Base-by-base conservation (phyloP, 2,113 vertebrate genomes). In the Oncorhynchus clarkii region DNA sequence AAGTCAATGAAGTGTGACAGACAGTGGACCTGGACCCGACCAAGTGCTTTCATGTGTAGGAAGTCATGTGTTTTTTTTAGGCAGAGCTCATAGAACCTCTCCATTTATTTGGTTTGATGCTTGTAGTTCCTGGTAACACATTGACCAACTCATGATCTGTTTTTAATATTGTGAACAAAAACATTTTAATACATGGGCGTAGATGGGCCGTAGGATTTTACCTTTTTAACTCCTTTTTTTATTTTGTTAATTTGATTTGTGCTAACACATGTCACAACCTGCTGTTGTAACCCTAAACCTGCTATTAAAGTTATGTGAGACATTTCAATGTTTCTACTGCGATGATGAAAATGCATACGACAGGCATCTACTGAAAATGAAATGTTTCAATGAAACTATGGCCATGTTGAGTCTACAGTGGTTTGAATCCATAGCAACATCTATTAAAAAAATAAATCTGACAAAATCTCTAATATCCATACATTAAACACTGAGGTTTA, bases 391-490 rank as follows among this genome's bases (percentile, higher is more conserved):
- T 60, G 14, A 6, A 60, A 60, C 14, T 20, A 18, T 11, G 20
- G 5, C 14, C 57, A 60, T 22, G 57, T 14, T 66, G 27, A 3
- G 27, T 27, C 27, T 27, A 27, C 27, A 27, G 27, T 27, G 27
- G 3, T 27, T 27, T 27, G 27, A 27, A 27, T 27, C 26, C 26
- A 27, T 27, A 27, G 26, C 26, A 3, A 85, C 9, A 54, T 77
- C 80, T 85, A 34, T 8, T 49, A 5, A 29, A 29, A 4, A 29
- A 29, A 29, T 89, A 87, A 81, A 80, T 85, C 78, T 79, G 78
- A 90, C 79, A 87, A 81, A 88, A 83, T 85, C 3, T 2, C 5
- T 31, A 31, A 72, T 78, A 86, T 86, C 76, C 83, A 88, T 85
- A 85, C 57, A 69, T 79, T 68, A 77, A 60, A 72, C 1, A 76